A percentile compares a stretch with the other conserved stretches of the same genome.
phyloP scores from a whole-genome alignment of 1,140 invertebrate species.

The Sipha flava region DNA sequence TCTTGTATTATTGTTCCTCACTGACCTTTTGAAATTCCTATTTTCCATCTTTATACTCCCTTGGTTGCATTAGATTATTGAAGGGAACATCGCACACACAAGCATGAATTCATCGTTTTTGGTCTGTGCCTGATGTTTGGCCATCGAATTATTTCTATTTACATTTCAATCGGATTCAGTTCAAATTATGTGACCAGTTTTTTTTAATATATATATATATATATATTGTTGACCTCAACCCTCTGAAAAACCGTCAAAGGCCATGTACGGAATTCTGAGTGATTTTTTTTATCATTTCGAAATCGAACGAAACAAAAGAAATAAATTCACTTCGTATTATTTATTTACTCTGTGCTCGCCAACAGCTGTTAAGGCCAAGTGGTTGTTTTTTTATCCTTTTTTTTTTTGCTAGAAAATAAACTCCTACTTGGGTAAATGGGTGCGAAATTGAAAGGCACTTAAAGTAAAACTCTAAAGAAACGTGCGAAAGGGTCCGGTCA shows the following conservation, averaged over 20 bases:
- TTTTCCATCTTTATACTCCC: constrained; percentile 17
- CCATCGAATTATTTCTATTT: constrained; percentile 31
- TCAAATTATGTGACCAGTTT: constrained; percentile 7
- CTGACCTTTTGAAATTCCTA: constrained; percentile 30
- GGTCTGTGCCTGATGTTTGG: not conserved
- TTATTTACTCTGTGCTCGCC: constrained; percentile 30
- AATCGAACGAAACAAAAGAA: not conserved
- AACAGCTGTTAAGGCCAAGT: constrained; percentile 31
- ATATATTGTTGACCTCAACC: not conserved
- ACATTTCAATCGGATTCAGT: constrained; percentile 23
- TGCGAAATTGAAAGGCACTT: constrained; percentile 32
- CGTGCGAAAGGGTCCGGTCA: constrained; percentile 27
- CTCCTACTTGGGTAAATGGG: constrained; percentile 28
- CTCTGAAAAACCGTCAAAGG: not conserved
- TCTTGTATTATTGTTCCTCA: constrained; percentile 29
- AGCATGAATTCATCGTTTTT: constrained; percentile 26
- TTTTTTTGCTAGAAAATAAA: constrained; percentile 12
- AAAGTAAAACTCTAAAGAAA: constrained; percentile 32
- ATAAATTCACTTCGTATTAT: constrained; percentile 24
- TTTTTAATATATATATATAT: not conserved
- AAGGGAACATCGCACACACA: not conserved
- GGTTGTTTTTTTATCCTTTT: constrained; percentile 13
- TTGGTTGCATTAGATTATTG: constrained; percentile 14
- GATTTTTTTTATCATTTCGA: constrained; percentile 12
- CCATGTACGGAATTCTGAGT: constrained; percentile 9